Base-by-base conservation (phyloP, 2,888 invertebrate species). In the Siphonodentalium dalli region DNA sequence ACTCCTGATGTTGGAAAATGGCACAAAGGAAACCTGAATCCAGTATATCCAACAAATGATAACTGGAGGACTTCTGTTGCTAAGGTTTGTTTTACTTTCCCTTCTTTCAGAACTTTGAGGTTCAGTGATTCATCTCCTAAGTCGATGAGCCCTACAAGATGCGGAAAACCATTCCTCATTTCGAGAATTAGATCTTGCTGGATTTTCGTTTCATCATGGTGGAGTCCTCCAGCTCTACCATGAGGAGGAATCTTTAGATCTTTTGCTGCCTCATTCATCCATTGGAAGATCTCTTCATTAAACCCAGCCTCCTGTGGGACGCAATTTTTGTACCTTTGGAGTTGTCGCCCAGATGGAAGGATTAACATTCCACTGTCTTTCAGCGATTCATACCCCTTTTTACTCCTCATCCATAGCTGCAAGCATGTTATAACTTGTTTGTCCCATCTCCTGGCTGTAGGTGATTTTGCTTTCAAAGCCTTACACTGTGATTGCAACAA, bases 21-120 rank as follows among this genome's bases (percentile, higher is more conserved):
- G 23, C 27, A 31, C 3, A 61, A 24, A 7, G 56, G 60, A 46
- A 60, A 60, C 15, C 56, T 23, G 27, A 60, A 56, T 38, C 60
- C 60, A 23, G 60, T 60, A 18, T 46, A 54, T 9, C 60, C 60
- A 11, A 53, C 26, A 50, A 60, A 60, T 11, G 47, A 33, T 3
- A 60, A 2, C 24, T 60, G 56, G 4, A 57, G 20, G n/a, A 57
- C 60, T 21, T 60, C 40, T 24, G 33, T 31, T 9, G 56, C 56
- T 27, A 54, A 24, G 31, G 7, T 23, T 34, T 9, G 51, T 24
- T 38, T 23, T 21, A 56, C 44, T 35, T 43, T 28, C 20, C 41
- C 18, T 11, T 49, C 41, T 15, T 31, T 42, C 11, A 57, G 20
- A 13, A 53, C 35, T 23, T 39, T 39, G 3, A 58, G n/a, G 9